Evolutionary conservation across 1,140 invertebrate genomes (phyloP).

Genomic region (Magallana gigas): DNA sequence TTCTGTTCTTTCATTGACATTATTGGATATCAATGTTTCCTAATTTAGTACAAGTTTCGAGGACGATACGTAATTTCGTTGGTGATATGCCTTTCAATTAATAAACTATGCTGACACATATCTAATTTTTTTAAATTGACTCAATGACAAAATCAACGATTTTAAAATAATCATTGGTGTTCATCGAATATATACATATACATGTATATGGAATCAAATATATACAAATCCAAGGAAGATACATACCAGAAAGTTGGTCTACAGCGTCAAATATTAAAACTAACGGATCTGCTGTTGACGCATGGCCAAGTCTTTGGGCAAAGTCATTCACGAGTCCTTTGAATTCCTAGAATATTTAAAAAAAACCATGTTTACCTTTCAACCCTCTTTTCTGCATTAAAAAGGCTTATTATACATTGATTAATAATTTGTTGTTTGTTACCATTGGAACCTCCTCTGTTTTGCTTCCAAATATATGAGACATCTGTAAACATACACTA

Average conservation of each 20-base stretch:
- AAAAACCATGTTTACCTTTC: background rate
- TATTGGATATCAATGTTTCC: too few species aligned
- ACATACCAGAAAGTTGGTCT: conserved; percentile 23
- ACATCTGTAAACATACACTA: conserved; percentile 72
- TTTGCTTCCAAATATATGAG: conserved; percentile 63
- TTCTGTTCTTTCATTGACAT: too few species aligned
- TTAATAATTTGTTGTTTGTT: conserved; percentile 36
- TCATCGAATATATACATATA: too few species aligned
- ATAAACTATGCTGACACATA: too few species aligned
- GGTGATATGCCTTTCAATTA: too few species aligned
- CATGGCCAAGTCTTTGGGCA: background rate
- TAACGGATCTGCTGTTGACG: background rate
- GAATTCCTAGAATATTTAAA: background rate
- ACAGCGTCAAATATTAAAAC: conserved; percentile 11
- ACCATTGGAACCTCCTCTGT: conserved; percentile 81
- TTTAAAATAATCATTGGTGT: too few species aligned
- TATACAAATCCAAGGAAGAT: too few species aligned
- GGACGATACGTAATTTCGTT: too few species aligned
- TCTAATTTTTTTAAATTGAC: too few species aligned
- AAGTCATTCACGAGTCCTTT: background rate
- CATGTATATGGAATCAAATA: too few species aligned
- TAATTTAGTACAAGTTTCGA: too few species aligned
- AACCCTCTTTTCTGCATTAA: background rate
- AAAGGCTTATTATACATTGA: background rate
- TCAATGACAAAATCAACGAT: too few species aligned